Conservation (phyloP, 1,140 invertebrate species). For the Macrosteles quadrilineatus region DNA sequence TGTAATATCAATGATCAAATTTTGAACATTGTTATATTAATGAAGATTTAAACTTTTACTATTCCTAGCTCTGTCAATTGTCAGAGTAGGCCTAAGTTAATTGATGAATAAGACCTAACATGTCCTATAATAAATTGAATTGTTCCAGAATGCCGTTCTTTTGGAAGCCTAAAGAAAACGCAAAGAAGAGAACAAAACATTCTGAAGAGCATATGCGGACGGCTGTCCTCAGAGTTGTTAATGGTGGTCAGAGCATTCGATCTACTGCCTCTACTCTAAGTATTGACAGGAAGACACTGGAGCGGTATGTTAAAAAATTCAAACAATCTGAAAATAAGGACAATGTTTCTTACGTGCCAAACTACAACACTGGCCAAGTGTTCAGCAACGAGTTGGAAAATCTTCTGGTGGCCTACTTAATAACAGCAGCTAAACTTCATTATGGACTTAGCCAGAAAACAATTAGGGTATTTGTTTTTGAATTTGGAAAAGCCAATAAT, state of each 20-base stretch:
- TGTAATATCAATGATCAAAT: background rate
- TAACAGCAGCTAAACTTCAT: background rate
- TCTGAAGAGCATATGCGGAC: background rate
- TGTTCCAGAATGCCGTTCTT: too few relatives aligned
- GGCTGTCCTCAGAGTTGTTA: background rate
- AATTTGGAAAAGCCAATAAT: slow-evolving; percentile 18
- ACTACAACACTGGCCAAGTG: background rate
- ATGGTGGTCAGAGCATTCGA: background rate
- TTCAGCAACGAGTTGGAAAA: background rate
- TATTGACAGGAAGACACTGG: background rate
- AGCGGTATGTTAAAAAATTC: background rate
- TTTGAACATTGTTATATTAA: background rate
- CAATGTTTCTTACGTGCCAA: background rate
- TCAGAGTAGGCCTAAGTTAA: background rate
- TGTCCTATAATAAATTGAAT: too few relatives aligned
- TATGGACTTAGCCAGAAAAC: slow-evolving; percentile 2
- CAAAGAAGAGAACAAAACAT: background rate
- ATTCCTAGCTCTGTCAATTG: background rate
- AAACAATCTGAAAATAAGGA: background rate
- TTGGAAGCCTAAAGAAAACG: too few relatives aligned
- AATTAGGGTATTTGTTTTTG: background rate
- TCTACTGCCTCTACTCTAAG: background rate
- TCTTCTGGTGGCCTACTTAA: background rate
- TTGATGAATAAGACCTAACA: background rate
- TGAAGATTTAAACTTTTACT: background rate